These are phyloP conservation scores for Liopterus haemorrhoidalis DNA, from an alignment of 2,888 invertebrate genomes.

Conservation along the genomic window DNA sequence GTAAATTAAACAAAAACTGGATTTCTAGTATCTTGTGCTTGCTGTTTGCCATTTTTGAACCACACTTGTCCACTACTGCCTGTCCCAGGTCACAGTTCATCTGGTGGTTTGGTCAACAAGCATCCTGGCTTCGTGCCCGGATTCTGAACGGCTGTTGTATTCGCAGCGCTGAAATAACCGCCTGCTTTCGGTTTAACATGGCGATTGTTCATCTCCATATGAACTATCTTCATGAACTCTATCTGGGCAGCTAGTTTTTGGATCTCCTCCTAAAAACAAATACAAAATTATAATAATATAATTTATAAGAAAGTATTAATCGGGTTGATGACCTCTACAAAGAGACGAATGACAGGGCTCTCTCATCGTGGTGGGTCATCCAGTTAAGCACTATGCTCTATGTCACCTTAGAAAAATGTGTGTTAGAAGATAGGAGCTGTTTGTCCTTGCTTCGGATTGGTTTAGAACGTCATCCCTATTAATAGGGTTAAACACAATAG, in stretches of 20 bases:
- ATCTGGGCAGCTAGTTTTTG: conserved; percentile 87
- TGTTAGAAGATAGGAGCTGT: no score
- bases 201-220: conserved; percentile 88
- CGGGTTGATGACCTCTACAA: no score
- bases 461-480: no score
- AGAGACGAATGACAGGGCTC: no score
- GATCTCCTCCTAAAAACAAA: conserved; percentile 68
- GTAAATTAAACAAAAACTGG: conserved; percentile 34
- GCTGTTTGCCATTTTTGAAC: conserved; percentile 35
- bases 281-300: conserved; percentile 4
- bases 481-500: no score
- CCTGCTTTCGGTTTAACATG: conserved; percentile 79
- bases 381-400: no score
- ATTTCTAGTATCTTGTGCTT: conserved; percentile 33
- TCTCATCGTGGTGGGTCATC: no score
- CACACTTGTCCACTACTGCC: conserved; percentile 33
- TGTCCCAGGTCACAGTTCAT: conserved; percentile 38
- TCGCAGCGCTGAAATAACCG: conserved; percentile 67
- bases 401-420: no score
- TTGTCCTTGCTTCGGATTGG: no score
- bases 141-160: conserved; percentile 42
- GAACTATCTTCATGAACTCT: conserved; percentile 89
- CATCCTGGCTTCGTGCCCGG: conserved; percentile 42
- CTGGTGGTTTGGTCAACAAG: conserved; percentile 37
- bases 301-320: background rate